These are phyloP conservation scores for Tauraco erythrolophus DNA, from an alignment of 2,113 vertebrate species.

Conservation along the genomic window DNA sequence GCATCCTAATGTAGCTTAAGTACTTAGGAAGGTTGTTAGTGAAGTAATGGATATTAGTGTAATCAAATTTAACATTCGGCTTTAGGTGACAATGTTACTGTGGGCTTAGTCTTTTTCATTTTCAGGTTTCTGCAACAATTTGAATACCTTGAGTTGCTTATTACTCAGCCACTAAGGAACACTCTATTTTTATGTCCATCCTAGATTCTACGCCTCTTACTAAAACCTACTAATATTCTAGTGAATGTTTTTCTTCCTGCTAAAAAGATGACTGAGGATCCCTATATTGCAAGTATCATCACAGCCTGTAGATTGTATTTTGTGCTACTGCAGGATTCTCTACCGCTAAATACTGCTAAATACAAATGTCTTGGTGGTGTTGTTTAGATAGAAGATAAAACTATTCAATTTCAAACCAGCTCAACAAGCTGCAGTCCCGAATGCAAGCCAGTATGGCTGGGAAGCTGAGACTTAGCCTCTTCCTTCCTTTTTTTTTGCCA, in stretches of 20 bases:
- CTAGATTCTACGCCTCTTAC: not conserved
- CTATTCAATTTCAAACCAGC: not conserved
- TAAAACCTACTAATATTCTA: not conserved
- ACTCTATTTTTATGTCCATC: not conserved
- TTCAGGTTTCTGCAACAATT: not conserved
- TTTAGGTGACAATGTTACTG: not conserved
- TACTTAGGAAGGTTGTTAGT: slow-evolving; percentile 14
- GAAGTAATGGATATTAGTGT: not conserved
- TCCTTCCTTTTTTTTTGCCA: not conserved
- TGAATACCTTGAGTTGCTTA: not conserved
- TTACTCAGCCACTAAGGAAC: not conserved
- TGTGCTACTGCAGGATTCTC: not conserved
- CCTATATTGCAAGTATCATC: not conserved
- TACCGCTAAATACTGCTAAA: not conserved
- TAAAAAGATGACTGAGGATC: not conserved
- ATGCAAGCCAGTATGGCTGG: not conserved
- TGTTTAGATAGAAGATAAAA: not conserved
- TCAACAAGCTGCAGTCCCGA: not conserved
- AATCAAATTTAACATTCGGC: slow-evolving; percentile 16
- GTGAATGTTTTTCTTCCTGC: not conserved
- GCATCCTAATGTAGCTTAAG: not conserved
- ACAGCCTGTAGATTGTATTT: not conserved
- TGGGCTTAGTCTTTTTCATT: not conserved
- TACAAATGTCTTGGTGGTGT: not conserved
- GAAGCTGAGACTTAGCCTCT: not conserved